Percentiles rank a stretch among this genome's conserved stretches.
phyloP scores from a whole-genome alignment of 2,888 invertebrate genomes.

The Metallyticus violacea region DNA sequence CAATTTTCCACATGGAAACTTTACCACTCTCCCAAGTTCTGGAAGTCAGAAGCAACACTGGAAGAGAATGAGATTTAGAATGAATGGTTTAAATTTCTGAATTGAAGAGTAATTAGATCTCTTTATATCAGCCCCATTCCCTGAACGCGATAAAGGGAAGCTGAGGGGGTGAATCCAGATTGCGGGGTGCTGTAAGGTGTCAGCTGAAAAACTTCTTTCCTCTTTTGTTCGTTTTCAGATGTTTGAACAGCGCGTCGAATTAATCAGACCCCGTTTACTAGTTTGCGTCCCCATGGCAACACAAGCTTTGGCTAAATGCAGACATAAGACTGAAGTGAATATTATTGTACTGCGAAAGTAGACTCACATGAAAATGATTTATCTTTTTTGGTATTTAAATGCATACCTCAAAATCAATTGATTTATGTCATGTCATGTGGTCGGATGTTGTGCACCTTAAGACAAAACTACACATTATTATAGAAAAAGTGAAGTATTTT shows the following conservation, averaged over 20 bases:
- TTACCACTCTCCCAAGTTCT: background rate
- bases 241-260: background rate
- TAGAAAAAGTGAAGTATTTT: no score
- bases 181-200: background rate
- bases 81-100: conserved; percentile 14
- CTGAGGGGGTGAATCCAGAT: background rate
- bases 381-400: no score
- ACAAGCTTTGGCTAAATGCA: background rate
- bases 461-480: no score
- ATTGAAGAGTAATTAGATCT: conserved; percentile 4
- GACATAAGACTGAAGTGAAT: background rate
- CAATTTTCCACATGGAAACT: background rate
- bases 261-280: background rate
- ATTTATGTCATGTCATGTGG: no score
- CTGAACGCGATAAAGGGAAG: background rate
- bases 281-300: background rate
- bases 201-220: background rate
- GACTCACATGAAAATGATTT: no score
- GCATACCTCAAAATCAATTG: no score
- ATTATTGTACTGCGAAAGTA: no score
- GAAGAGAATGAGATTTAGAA: background rate
- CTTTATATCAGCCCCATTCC: background rate
- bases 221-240: background rate
- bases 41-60: background rate
- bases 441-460: no score